Evolutionary conservation across 2,797 vertebrate species (phyloP).

Genomic region (Falco columbarius): DNA sequence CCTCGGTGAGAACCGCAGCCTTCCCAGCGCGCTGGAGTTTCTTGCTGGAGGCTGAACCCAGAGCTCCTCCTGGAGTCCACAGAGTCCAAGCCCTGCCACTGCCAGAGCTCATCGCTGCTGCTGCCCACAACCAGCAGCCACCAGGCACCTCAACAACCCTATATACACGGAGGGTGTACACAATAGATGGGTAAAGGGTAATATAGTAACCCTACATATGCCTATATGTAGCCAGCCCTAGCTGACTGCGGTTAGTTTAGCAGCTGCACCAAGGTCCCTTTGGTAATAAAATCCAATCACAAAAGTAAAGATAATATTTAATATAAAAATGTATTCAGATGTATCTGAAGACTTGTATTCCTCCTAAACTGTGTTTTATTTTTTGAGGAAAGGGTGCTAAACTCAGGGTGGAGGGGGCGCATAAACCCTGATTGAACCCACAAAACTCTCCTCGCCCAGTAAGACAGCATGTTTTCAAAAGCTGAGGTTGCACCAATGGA

Average conservation of each 20-base stretch:
- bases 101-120: neutral
- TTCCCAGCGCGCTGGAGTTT: neutral
- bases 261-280: neutral
- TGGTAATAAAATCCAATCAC: neutral
- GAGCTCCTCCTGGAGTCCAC: slow-evolving; percentile 40
- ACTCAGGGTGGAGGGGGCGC: neutral
- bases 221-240: neutral
- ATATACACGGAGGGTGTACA: rapidly evolving
- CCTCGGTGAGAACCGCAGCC: neutral
- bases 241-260: neutral
- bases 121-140: neutral
- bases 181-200: neutral
- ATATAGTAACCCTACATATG: neutral
- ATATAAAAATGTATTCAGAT: neutral
- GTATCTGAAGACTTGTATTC: neutral
- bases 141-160: neutral
- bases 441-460: neutral
- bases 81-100: neutral
- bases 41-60: neutral
- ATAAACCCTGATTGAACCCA: neutral
- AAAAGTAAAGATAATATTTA: neutral
- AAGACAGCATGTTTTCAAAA: rapidly evolving
- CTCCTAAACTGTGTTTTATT: neutral
- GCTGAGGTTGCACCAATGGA: neutral
- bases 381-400: neutral